A percentile compares a stretch with the other conserved stretches of the same genome.
Evolutionary conservation across 2,888 invertebrate genomes (phyloP).

Genomic region (Drosophila pseudotalamancana): DNA sequence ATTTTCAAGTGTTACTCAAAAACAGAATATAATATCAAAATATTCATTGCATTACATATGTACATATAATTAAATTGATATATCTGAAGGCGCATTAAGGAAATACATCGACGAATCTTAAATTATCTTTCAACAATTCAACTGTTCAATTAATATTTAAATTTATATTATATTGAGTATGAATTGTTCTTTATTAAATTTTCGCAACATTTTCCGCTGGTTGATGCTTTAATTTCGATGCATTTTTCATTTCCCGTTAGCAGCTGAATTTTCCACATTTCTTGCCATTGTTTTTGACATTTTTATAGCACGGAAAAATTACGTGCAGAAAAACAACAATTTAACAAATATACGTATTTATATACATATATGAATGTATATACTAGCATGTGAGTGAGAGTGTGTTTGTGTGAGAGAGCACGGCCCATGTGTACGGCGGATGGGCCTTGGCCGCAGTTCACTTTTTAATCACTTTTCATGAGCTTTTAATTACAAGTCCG

Average conservation of each 20-base stretch:
- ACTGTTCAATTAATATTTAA: too few species aligned
- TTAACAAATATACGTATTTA: slow-evolving; percentile 52
- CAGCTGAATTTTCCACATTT: slow-evolving; percentile 31
- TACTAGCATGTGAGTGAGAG: slow-evolving; percentile 5
- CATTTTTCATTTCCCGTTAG: slow-evolving; percentile 28
- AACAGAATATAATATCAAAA: too few species aligned
- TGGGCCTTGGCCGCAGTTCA: slow-evolving; percentile 68
- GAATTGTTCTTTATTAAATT: too few species aligned
- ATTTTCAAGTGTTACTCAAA: too few species aligned
- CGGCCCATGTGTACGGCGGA: slow-evolving; percentile 22
- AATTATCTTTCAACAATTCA: too few species aligned
- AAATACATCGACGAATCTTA: too few species aligned
- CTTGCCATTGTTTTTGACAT: slow-evolving; percentile 67
- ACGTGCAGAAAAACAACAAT: slow-evolving; percentile 45
- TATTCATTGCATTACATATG: too few species aligned
- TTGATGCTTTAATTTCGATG: slow-evolving; percentile 21
- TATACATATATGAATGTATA: background rate
- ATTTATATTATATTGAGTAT: too few species aligned
- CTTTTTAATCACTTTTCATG: slow-evolving; percentile 79
- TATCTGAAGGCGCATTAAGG: too few species aligned
- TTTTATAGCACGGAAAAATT: slow-evolving; percentile 55
- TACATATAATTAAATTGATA: too few species aligned
- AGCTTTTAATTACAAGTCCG: slow-evolving; percentile 72
- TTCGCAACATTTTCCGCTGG: slow-evolving; percentile 2
- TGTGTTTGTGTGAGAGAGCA: slow-evolving; percentile 5